Evolutionary conservation across 2,888 invertebrate genomes (phyloP), one percentile per base, ranked within the genome.

Genomic region (Xylocampa areola): DNA sequence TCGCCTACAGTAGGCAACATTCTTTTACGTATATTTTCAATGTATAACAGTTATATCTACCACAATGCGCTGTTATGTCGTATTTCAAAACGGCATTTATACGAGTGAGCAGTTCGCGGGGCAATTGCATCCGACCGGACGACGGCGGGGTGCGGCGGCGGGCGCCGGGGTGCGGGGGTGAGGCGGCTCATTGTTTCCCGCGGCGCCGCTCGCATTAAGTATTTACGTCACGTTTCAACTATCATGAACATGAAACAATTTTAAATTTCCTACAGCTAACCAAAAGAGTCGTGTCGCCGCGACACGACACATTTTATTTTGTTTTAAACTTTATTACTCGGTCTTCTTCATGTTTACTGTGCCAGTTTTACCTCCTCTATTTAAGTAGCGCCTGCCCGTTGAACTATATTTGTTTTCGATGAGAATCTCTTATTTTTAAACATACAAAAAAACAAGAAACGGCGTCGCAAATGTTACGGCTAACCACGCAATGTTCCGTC

Each of bases 221-320:
- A 39, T 40, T 27, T 40, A 40, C 14, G 29, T 40, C 40, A 1
- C 29, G 40, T 29, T 40, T 27, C 10, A 40, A 27, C 40, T 40
- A 40, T 40, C 29, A 40, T 40, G 27, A 40, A 40, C 39, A 39
- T 13, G 25, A 39, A 39, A 39, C 40, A 29, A 40, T 40, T 40
- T 40, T 17, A 40, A 40, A 40, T n/a, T 40, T 40, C 39, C 23
- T 7, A 11, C 39, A 23, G 23, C 37, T 32, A 21, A n/a, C n/a
- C 21, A 13, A 39, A 39, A 39, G 25, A 13, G 11, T 14, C 10
- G 16, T 14, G 8, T 3, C 16, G 2, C 8, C 8, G 16, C 16
- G 8, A 10, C 16, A 2, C 8, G 2, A 10, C 16, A 16, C 16
- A 3, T 33, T 33, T 33, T 16, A 33, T 33, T 33, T 7, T 33